Percentiles rank a stretch among this genome's conserved stretches.
phyloP scores from a whole-genome alignment of 2,888 invertebrate species.

The Yponomeuta malinellus region DNA sequence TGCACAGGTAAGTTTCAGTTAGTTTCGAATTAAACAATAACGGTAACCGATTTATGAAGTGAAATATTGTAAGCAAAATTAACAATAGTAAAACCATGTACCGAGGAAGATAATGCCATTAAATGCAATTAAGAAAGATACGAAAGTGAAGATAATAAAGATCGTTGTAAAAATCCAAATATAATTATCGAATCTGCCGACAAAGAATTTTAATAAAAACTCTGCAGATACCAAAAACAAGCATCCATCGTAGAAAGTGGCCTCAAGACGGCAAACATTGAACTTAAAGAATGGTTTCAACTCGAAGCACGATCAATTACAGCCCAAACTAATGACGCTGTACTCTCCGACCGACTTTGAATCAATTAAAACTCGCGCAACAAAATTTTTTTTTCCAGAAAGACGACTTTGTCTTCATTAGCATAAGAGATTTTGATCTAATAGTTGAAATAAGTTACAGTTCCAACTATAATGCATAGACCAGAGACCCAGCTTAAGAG shows the following conservation, averaged over 20 bases:
- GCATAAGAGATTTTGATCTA: too few relatives aligned
- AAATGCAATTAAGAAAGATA: not conserved
- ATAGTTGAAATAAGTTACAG: too few relatives aligned
- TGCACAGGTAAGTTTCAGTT: too few relatives aligned
- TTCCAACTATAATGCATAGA: too few relatives aligned
- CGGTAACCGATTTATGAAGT: too few relatives aligned
- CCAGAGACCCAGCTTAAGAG: too few relatives aligned
- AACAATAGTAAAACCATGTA: not conserved
- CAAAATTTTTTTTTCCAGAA: not conserved
- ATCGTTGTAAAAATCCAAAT: too few relatives aligned
- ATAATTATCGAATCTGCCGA: not conserved
- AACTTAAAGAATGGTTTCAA: not conserved
- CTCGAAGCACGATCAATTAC: not conserved
- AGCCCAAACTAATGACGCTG: not conserved
- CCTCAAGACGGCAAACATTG: not conserved
- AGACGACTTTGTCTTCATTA: not conserved
- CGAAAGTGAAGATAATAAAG: not conserved
- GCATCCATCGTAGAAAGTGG: not conserved
- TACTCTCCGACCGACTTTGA: not conserved
- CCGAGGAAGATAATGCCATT: not conserved
- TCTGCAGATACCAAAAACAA: not conserved
- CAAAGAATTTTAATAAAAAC: not conserved
- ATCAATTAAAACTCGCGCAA: not conserved
- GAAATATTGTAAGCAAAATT: too few relatives aligned
- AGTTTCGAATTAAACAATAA: too few relatives aligned